Percentiles rank a stretch among this genome's conserved stretches.
Conservation (phyloP, 2,888 invertebrate genomes). For the Cacoxenus indagator region DNA sequence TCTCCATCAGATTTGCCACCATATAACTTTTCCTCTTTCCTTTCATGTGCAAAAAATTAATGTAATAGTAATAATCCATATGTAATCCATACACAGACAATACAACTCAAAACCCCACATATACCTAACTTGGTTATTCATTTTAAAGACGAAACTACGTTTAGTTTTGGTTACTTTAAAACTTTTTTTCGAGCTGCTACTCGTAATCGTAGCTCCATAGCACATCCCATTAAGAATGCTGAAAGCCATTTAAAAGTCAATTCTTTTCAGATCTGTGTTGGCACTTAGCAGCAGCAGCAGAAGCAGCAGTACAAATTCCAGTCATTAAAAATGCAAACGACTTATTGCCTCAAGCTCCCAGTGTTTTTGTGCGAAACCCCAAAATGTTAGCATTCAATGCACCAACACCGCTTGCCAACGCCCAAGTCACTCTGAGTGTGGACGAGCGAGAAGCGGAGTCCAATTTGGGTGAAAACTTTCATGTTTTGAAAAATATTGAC, state of each 20-base stretch:
- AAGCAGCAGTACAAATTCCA: conserved; percentile 40
- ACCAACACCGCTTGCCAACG: neutral
- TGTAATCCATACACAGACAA: no score
- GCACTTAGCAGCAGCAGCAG: conserved; percentile 35
- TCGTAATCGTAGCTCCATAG: no score
- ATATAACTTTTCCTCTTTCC: no score
- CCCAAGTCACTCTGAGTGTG: neutral
- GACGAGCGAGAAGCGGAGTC: neutral
- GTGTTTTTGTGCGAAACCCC: neutral
- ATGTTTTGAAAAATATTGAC: conserved; percentile 54
- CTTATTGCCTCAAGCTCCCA: conserved; percentile 36
- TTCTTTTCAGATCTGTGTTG: conserved; percentile 10
- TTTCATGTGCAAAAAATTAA: no score
- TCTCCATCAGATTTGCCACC: no score
- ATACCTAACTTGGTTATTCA: no score
- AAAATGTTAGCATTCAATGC: neutral
- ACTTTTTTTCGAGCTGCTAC: no score
- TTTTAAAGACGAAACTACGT: no score
- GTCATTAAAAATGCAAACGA: conserved; percentile 50
- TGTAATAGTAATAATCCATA: no score
- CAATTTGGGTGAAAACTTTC: conserved; percentile 27
- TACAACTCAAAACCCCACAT: no score
- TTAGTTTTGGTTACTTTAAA: no score
- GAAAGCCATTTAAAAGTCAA: conserved; percentile 20
- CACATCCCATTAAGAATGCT: no score